Percentiles rank a stretch among this genome's conserved stretches.
phyloP scores from a whole-genome alignment of 2,797 vertebrate species.

The Gadopsis bispinosus region DNA sequence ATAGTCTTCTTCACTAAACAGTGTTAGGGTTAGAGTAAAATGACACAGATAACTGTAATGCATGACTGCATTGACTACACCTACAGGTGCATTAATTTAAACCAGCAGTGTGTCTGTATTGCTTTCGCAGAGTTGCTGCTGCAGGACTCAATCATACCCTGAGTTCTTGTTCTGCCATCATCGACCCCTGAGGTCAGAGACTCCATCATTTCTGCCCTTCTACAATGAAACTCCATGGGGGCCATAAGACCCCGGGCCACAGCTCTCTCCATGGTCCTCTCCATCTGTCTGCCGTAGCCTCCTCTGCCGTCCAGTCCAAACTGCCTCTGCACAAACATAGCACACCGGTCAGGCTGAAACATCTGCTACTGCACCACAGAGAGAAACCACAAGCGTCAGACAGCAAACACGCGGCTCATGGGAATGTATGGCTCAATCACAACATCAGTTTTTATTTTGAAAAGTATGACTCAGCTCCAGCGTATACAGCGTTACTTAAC shows the following conservation, averaged over 20 bases:
- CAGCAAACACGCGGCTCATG: neutral
- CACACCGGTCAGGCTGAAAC: neutral
- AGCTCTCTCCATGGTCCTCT: slow-evolving; percentile 90
- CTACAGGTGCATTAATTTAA: neutral
- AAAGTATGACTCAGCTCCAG: too few relatives aligned
- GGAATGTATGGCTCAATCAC: neutral
- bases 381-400: neutral
- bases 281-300: slow-evolving; percentile 90
- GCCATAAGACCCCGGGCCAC: slow-evolving; percentile 89
- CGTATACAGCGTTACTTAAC: neutral
- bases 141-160: slow-evolving; percentile 80
- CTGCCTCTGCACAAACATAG: slow-evolving; percentile 82
- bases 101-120: neutral
- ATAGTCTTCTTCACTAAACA: neutral
- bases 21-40: neutral
- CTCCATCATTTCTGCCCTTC: slow-evolving; percentile 91
- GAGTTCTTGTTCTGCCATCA: slow-evolving; percentile 91
- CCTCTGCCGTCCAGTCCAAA: slow-evolving; percentile 91
- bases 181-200: slow-evolving; percentile 90
- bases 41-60: neutral
- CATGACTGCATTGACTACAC: neutral
- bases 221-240: slow-evolving; percentile 90
- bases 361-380: neutral
- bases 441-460: neutral
- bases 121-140: neutral